phyloP scores from a whole-genome alignment of 2,888 invertebrate species.

The Stenodema calcarata region DNA sequence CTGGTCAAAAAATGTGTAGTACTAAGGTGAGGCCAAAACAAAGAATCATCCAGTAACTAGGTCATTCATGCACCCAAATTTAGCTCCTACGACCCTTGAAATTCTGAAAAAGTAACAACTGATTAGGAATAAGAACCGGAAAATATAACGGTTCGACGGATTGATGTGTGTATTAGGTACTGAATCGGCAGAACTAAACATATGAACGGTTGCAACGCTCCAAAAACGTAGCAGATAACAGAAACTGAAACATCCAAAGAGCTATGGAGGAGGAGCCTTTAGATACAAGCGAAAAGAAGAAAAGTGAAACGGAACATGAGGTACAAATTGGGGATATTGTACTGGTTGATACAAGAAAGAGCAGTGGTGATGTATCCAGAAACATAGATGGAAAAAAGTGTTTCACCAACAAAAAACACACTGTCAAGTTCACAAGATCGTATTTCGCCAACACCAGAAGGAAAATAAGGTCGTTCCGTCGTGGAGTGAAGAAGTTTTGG shows the following conservation, averaged over 20 bases:
- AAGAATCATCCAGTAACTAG: neutral
- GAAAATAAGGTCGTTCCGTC: neutral
- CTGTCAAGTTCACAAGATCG: neutral
- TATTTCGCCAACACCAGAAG: neutral
- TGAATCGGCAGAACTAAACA: neutral
- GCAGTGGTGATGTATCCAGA: neutral
- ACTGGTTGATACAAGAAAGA: neutral
- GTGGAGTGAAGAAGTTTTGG: slow-evolving; percentile 1
- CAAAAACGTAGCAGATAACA: neutral
- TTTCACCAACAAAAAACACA: neutral
- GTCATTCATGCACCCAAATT: neutral
- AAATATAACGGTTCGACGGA: neutral
- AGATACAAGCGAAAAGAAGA: neutral
- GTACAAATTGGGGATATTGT: neutral
- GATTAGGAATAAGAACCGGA: too few species aligned
- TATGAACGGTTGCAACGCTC: neutral
- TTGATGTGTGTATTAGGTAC: neutral
- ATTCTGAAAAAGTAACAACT: neutral
- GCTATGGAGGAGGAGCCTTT: neutral
- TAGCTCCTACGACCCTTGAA: neutral
- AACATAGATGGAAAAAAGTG: neutral
- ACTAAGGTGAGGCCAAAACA: neutral
- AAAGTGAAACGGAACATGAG: neutral
- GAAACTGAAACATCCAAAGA: neutral
- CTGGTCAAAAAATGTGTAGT: neutral